Conservation (phyloP, 1,140 invertebrate species). For the Microplitis mediator region DNA sequence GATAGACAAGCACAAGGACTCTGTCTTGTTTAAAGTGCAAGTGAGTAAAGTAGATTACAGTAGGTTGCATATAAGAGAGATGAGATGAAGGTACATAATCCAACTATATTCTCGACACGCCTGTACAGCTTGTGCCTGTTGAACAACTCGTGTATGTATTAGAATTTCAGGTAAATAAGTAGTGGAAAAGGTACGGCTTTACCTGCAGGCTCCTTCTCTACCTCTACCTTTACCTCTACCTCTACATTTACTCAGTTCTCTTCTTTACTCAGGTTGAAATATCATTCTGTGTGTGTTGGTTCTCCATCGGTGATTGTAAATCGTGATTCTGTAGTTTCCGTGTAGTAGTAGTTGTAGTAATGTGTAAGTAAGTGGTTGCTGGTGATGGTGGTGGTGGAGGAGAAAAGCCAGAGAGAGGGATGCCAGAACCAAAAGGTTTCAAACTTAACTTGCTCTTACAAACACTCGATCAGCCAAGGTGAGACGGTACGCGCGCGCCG, state of each 20-base stretch:
- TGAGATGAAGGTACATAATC: neutral
- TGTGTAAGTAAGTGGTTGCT: constrained; percentile 13
- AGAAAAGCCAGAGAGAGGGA: constrained; percentile 30
- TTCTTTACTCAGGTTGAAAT: neutral
- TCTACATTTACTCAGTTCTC: no score
- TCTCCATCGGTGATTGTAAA: no score
- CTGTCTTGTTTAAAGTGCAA: no score
- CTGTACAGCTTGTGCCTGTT: neutral
- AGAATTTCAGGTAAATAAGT: neutral
- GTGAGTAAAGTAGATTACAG: neutral
- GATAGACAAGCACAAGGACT: no score
- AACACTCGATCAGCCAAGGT: constrained; percentile 60
- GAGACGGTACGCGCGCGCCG: constrained; percentile 53
- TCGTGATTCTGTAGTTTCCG: no score
- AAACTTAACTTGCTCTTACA: constrained; percentile 57
- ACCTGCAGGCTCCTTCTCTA: no score
- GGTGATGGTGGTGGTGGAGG: constrained; percentile 40
- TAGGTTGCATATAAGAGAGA: neutral
- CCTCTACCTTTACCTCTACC: no score
- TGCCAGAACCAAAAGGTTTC: constrained; percentile 36
- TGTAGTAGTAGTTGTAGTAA: neutral
- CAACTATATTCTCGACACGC: neutral
- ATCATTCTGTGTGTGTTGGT: no score
- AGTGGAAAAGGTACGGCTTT: constrained; percentile 9
- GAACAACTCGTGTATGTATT: neutral